These are phyloP conservation scores for Drosophila peninsularis DNA, from an alignment of 2,888 invertebrate genomes.

Conservation along the genomic window DNA sequence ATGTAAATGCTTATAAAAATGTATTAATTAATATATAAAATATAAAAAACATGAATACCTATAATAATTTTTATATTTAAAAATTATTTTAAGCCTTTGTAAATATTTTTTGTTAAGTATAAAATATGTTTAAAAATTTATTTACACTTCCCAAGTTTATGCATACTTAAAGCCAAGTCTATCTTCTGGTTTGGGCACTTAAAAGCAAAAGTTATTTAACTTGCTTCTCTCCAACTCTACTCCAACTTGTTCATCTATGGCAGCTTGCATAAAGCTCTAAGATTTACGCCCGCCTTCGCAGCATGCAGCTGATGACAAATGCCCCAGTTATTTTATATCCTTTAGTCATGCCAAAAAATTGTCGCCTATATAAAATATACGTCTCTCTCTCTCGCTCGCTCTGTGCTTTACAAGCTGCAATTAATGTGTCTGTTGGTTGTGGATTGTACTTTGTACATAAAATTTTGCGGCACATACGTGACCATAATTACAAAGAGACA, in stretches of 20 bases:
- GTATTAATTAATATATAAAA: too few species aligned
- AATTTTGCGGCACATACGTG: constrained; percentile 72
- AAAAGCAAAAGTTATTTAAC: constrained; percentile 1
- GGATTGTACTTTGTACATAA: constrained; percentile 49
- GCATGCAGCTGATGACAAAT: constrained; percentile 30
- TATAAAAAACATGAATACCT: too few species aligned
- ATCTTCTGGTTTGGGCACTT: too few species aligned
- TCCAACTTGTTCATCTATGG: background rate
- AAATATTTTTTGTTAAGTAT: too few species aligned
- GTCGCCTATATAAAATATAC: constrained; percentile 29
- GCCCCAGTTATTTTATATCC: constrained; percentile 17
- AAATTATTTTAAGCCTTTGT: too few species aligned
- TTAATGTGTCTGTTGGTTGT: constrained; percentile 52
- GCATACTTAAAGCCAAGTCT: background rate
- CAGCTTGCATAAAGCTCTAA: background rate
- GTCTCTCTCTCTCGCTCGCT: background rate
- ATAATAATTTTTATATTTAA: too few species aligned
- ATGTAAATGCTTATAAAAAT: too few species aligned
- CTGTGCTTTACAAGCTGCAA: constrained; percentile 59
- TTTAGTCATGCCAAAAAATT: constrained; percentile 15
- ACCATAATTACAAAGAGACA: constrained; percentile 68
- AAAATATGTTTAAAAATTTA: too few species aligned
- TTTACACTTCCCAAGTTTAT: too few species aligned
- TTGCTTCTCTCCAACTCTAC: background rate
- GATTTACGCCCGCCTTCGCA: background rate